Evolutionary conservation across 2,888 invertebrate genomes (phyloP), one percentile per base, ranked within the genome.

Genomic region (Antheraea yamamai): DNA sequence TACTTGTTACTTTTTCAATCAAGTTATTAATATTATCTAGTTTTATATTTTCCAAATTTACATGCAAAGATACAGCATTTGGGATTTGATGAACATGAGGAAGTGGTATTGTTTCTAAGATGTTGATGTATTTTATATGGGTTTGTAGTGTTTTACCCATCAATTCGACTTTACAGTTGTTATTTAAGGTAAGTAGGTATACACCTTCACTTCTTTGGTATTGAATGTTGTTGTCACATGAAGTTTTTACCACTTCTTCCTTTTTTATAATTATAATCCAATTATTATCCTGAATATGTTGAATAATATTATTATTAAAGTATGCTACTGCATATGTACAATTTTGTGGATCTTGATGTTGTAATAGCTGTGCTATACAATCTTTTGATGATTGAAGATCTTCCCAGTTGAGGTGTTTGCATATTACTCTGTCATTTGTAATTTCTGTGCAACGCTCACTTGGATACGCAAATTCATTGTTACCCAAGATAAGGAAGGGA

Each of bases 381-480:
- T 51, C 30, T 3, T 26, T 55, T 14, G 72, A 51, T 26, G 4
- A 14, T 51, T 30, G 72, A 2, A 52, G 26, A 26, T 30, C 18
- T 52, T 55, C 3, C 72, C 30, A 72, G 2, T 16, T 10, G 0
- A 52, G 47, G 16, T 70, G 39, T 70, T 35, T 39, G 39, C 39
- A 39, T 1, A 80, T 77, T 8, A 78, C 77, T 8, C 78, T 75
- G 2, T 80, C 64, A 14, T 81, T 79, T 18, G 26, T 73, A 35
- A 83, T 79, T 1, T 30, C 70, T 18, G 23, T 76, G 73, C 81
- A 83, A 70, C 78, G 73, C 76, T 84, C 81, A 39, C 75, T 79
- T 7, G 82, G 83, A 26, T 82, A 81, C 0, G 81, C 82, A 30
- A 83, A 83, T 75, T 83, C 81, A 47, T 83, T 73, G 76, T 81